phyloP scores from a whole-genome alignment of 2,113 vertebrate genomes.

The Peromyscus leucopus region DNA sequence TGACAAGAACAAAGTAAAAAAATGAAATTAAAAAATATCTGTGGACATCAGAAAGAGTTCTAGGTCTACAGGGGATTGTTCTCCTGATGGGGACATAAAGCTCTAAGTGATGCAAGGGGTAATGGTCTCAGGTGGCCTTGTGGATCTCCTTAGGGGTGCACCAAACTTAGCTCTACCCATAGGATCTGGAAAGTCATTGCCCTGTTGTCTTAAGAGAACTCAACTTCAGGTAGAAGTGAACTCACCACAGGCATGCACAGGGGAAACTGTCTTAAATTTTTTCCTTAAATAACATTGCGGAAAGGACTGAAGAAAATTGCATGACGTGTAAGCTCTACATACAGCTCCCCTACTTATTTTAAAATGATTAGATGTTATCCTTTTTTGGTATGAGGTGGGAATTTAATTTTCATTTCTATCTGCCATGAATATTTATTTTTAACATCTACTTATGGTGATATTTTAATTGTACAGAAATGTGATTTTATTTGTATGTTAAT shows the following conservation, averaged over 20 bases:
- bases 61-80: conserved; percentile 16
- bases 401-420: conserved; percentile 1
- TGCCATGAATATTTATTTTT: neutral
- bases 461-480: too few relatives aligned
- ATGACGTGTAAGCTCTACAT: neutral
- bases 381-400: neutral
- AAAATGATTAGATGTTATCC: neutral
- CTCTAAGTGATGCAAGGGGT: neutral
- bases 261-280: neutral
- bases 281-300: neutral
- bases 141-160: neutral
- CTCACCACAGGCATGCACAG: neutral
- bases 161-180: neutral
- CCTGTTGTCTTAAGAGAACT: neutral
- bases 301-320: neutral
- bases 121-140: conserved; percentile 23
- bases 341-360: neutral
- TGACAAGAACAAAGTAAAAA: neutral
- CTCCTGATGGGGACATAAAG: neutral
- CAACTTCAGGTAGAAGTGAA: neutral
- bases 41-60: neutral
- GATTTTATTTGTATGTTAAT: too few relatives aligned
- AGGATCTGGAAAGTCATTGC: neutral
- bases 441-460: neutral
- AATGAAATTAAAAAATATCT: conserved; percentile 1